Conservation (phyloP, 2,888 invertebrate genomes). For the Pilophorus perplexus region DNA sequence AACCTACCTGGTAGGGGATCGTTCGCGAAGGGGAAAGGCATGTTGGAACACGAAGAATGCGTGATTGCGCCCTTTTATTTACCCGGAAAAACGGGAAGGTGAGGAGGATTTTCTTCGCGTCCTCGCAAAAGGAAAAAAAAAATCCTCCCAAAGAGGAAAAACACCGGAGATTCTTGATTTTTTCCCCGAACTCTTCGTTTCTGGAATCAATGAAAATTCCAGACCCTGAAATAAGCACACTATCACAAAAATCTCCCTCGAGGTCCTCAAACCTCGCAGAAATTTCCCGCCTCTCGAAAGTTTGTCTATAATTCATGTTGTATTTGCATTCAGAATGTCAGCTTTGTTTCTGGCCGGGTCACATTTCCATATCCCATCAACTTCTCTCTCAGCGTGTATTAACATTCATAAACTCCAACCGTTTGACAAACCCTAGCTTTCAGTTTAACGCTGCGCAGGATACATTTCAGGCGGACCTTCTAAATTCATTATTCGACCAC, state of each 20-base stretch:
- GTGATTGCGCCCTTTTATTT: constrained; percentile 13
- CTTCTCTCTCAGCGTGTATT: constrained; percentile 17
- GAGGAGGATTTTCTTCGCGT: too few relatives aligned
- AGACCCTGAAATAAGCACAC: too few relatives aligned
- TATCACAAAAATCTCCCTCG: too few relatives aligned
- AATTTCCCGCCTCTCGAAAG: too few relatives aligned
- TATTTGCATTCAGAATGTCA: constrained; percentile 29
- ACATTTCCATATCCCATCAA: constrained; percentile 36
- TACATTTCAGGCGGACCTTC: too few relatives aligned
- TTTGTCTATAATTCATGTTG: constrained; percentile 30
- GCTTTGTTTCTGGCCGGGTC: constrained; percentile 24
- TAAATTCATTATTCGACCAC: too few relatives aligned
- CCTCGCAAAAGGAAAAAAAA: too few relatives aligned
- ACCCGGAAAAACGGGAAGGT: not conserved
- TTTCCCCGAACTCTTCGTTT: too few relatives aligned
- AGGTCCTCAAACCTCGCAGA: not conserved
- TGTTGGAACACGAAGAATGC: not conserved
- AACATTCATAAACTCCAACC: constrained; percentile 20
- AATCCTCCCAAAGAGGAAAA: too few relatives aligned
- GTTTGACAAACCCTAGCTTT: not conserved
- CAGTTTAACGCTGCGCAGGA: too few relatives aligned
- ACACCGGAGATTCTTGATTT: too few relatives aligned
- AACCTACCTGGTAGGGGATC: not conserved
- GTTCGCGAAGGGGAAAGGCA: not conserved
- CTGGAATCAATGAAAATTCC: too few relatives aligned